These are phyloP conservation scores for Choloepus didactylus DNA, from an alignment of 2,797 vertebrate genomes.

Conservation along the genomic window DNA sequence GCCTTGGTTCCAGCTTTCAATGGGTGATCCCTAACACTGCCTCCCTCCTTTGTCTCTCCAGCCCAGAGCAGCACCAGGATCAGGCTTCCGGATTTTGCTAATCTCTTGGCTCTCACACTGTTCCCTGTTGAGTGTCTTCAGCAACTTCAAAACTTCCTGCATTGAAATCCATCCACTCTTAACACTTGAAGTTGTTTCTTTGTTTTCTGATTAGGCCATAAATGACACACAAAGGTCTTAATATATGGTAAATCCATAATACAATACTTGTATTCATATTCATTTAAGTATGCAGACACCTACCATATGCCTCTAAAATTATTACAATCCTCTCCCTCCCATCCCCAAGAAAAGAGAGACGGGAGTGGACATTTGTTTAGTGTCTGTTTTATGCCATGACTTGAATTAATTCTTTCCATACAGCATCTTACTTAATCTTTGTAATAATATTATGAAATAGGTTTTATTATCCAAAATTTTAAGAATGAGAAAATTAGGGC, in stretches of 20 bases:
- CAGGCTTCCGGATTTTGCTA: not conserved
- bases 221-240: not conserved
- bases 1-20: not conserved
- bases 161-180: not conserved
- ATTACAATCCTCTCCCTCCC: not conserved
- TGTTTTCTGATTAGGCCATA: not conserved
- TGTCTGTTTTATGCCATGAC: not conserved
- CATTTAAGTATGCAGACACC: not conserved
- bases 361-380: not conserved
- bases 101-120: not conserved
- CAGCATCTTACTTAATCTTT: not conserved
- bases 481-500: constrained; percentile 47
- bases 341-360: not conserved
- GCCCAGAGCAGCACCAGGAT: not conserved
- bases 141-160: not conserved
- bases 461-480: not conserved
- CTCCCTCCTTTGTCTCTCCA: not conserved
- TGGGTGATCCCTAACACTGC: not conserved
- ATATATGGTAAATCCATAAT: not conserved
- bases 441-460: not conserved
- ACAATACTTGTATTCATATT: constrained; percentile 7
- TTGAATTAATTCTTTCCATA: not conserved
- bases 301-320: not conserved
- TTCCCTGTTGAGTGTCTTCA: not conserved
- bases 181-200: not conserved